Base-by-base conservation (phyloP, 1,140 invertebrate genomes). In the Ctenoplectra terminalis region DNA sequence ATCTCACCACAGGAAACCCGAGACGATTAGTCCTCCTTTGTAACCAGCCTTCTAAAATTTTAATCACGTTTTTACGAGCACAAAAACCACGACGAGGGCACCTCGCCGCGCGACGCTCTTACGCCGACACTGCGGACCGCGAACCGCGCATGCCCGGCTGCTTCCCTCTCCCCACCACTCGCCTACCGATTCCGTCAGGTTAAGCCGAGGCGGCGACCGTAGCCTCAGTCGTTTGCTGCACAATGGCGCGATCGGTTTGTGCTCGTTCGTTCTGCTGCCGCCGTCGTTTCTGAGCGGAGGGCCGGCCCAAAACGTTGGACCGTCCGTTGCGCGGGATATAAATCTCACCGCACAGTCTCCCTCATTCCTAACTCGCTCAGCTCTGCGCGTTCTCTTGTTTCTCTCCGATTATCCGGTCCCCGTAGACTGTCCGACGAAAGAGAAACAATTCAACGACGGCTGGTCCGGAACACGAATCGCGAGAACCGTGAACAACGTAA, bases 271-370 rank as follows among this genome's bases (percentile, higher is more conserved):
- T 71, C 81, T 89, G 80, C 77, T 91, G 90, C 87, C 87, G 92
- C 91, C 89, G 92, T 92, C 74, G 92, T 93, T 92, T 92, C 91
- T 94, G 92, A 93, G 90, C 92, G 92, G 92, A 92, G 92, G 92
- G 89, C 75, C 91, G 91, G 90, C 92, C 92, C 92, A 90, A 90
- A 85, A 82, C 90, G 90, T 91, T 91, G 92, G 92, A 91, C 93
- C 92, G 92, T 93, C 91, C 91, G 85, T 87, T 69, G 85, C 81
- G 81, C 76, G 86, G 74, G 81, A 81, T 87, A 83, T 67, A 86
- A 81, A 82, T 81, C 72, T 87, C 54, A 71, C 60, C 77, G 69
- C 60, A 52, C 26, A 52, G 37, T 74, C 29, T 83, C 69, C 52
- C 54, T 67, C 40, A 37, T 76, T 34, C 73, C n/a, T 63, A 52